These are phyloP conservation scores for Poeciliopsis turrubarensis DNA, from an alignment of 2,113 vertebrate genomes.

Conservation along the genomic window DNA sequence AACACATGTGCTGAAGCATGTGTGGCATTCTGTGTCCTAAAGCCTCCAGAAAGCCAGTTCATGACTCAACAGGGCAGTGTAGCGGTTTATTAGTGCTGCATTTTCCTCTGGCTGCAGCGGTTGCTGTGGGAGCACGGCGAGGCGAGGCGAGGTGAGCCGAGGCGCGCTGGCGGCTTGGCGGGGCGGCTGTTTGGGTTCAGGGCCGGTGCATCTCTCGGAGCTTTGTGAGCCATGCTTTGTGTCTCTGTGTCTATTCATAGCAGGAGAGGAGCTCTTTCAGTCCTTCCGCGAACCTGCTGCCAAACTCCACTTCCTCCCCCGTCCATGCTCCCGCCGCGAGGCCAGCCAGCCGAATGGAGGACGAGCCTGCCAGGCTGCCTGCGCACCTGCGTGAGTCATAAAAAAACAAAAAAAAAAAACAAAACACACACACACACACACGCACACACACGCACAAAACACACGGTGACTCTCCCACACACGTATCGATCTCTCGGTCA, in stretches of 20 bases:
- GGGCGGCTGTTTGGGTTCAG: constrained; percentile 68
- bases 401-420: not conserved
- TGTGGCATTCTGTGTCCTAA: constrained; percentile 8
- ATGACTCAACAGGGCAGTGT: not conserved
- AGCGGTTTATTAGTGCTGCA: constrained; percentile 8
- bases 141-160: constrained; percentile 47
- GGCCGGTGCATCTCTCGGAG: constrained; percentile 60
- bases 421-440: no score
- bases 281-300: constrained; percentile 91
- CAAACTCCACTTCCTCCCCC: constrained; percentile 89
- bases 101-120: constrained; percentile 3
- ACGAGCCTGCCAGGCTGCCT: constrained; percentile 90
- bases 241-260: constrained; percentile 88
- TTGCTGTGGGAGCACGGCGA: constrained; percentile 37
- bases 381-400: constrained; percentile 94
- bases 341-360: constrained; percentile 91
- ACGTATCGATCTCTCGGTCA: constrained; percentile 30
- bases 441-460: constrained; percentile 33
- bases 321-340: constrained; percentile 91
- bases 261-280: constrained; percentile 96
- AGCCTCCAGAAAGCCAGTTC: not conserved
- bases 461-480: constrained; percentile 42
- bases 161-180: constrained; percentile 56
- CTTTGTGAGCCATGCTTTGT: constrained; percentile 76
- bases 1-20: constrained; percentile 14